Percentiles rank a stretch among this genome's conserved stretches.
Evolutionary conservation across 2,888 invertebrate species (phyloP).

Genomic region (Aradus depressus): DNA sequence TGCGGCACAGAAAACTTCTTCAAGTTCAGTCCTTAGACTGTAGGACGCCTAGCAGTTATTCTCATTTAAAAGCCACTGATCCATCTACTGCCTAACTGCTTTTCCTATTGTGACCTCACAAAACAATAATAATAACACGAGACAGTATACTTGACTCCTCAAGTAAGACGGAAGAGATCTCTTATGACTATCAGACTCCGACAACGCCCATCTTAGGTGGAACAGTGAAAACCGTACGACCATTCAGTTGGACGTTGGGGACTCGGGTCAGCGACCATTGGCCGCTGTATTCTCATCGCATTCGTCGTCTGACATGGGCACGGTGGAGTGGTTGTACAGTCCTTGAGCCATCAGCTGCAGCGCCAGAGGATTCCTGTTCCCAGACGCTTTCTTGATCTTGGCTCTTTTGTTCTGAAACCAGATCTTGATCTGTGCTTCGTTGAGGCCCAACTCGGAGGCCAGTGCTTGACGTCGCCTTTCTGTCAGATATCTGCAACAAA

Average conservation of each 20-base stretch:
- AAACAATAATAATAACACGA: no score
- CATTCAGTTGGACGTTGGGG: no score
- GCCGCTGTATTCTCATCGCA: slow-evolving; percentile 33
- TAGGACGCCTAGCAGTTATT: not conserved
- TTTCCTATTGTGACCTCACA: no score
- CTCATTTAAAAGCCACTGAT: no score
- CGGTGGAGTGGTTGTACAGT: slow-evolving; percentile 78
- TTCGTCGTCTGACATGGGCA: slow-evolving; percentile 64
- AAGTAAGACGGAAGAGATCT: no score
- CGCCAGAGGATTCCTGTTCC: slow-evolving; percentile 74
- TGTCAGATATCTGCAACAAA: slow-evolving; percentile 61
- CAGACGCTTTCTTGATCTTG: slow-evolving; percentile 86
- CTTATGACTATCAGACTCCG: no score
- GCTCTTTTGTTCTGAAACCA: slow-evolving; percentile 97
- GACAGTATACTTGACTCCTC: no score
- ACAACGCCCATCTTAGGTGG: no score
- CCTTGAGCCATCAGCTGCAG: slow-evolving; percentile 89
- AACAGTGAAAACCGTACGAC: no score
- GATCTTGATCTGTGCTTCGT: slow-evolving; percentile 95
- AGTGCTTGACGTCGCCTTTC: slow-evolving; percentile 81
- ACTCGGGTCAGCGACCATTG: slow-evolving; percentile 9
- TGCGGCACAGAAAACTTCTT: no score
- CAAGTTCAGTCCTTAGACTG: not conserved
- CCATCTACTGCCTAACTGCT: no score
- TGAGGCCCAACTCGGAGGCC: slow-evolving; percentile 80